phyloP scores from a whole-genome alignment of 2,888 invertebrate genomes.

The Autographa gamma region DNA sequence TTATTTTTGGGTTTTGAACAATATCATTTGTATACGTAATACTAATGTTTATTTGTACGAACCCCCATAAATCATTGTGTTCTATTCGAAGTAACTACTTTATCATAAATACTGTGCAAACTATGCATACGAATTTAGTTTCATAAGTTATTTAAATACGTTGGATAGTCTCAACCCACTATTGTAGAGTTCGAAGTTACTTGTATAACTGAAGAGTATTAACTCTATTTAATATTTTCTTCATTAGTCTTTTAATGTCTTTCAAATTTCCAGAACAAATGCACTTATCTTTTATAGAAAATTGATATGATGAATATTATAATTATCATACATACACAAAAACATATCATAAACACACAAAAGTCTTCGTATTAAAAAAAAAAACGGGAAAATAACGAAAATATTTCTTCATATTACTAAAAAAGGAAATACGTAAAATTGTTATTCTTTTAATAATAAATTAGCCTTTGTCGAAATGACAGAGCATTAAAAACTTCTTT shows the following conservation, averaged over 20 bases:
- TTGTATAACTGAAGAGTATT: not conserved
- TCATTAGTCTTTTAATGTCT: too few relatives aligned
- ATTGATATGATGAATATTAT: too few relatives aligned
- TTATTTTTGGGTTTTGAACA: not conserved
- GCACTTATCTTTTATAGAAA: too few relatives aligned
- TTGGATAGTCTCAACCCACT: not conserved
- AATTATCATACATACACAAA: too few relatives aligned
- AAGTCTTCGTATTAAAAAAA: too few relatives aligned
- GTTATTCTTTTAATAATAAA: slow-evolving; percentile 28
- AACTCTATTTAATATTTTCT: too few relatives aligned
- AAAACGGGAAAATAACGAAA: not conserved
- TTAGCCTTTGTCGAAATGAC: slow-evolving; percentile 42
- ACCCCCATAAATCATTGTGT: not conserved
- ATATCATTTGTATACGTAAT: not conserved
- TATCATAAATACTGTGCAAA: not conserved
- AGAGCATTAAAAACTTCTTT: slow-evolving; percentile 36
- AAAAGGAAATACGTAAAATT: slow-evolving; percentile 29
- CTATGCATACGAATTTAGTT: not conserved
- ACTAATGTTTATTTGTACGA: not conserved
- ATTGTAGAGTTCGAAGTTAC: too few relatives aligned
- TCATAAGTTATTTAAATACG: not conserved
- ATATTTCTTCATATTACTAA: not conserved
- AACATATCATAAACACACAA: too few relatives aligned
- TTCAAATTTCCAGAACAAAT: too few relatives aligned
- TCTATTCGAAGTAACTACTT: not conserved